Evolutionary conservation across 2,113 vertebrate species (phyloP), one percentile per base, ranked within the genome.

Genomic region (Pollimyrus isidori): DNA sequence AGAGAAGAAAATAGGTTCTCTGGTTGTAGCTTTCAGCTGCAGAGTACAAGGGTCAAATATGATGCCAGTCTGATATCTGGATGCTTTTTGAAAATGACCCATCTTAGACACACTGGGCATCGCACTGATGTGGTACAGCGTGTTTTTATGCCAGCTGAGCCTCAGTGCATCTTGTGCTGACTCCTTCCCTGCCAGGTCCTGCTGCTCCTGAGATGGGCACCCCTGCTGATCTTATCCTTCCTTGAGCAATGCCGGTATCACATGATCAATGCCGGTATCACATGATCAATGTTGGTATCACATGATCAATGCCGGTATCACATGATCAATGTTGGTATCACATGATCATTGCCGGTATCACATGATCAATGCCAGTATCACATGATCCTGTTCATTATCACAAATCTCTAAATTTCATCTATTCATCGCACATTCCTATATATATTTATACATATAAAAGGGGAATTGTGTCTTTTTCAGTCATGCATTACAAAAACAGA

Each of bases 1-100:
- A 88, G 83, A 90, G 90, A 87, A 88, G 89, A 49, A 52, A 56
- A 19, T 7, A 39, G 1, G 19, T 86, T 50, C 45, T n/a, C 23
- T 9, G 4, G 48, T 49, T 50, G 23, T 26, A 50, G 3, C 11
- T 48, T 48, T 15, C 9, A 49, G 45, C 17, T 26, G 45, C 10
- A 49, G 48, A 50, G 10, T 13, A 50, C n/a, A 86, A 26, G 45
- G 83, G 15, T 48, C 26, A 26, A 69, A 49, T 5, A 86, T 48
- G 21, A 85, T 26, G 45, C 50, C 21, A 23, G n/a, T 26, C 7
- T 86, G 83, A 85, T 46, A 84, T 23, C 23, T 48, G 39, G 9
- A 84, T 85, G 42, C 26, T 85, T 85, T 21, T n/a, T n/a, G 82
- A 11, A 49, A 49, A n/a, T 23, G 11, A n/a, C 42, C 42, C 45